Conservation (phyloP, 2,113 vertebrate genomes). For the Pogonocichla stellata region DNA sequence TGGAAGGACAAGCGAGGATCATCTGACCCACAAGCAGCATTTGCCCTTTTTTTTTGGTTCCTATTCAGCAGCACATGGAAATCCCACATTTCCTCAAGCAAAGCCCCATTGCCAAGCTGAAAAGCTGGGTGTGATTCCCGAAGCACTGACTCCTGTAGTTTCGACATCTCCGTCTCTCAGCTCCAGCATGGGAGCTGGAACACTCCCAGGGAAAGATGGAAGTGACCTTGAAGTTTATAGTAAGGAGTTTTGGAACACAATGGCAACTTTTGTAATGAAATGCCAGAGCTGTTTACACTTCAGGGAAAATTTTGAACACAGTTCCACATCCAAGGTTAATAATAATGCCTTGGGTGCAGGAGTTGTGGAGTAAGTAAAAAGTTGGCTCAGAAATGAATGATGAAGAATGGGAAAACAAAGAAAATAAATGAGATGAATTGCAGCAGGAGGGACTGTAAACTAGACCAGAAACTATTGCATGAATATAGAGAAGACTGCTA, state of each 20-base stretch:
- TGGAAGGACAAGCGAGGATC: neutral
- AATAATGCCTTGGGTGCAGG: neutral
- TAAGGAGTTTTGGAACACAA: conserved; percentile 36
- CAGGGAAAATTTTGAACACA: conserved; percentile 20
- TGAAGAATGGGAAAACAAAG: conserved; percentile 31
- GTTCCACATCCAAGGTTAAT: conserved; percentile 44
- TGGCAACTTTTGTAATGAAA: conserved; percentile 4
- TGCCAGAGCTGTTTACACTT: conserved; percentile 51
- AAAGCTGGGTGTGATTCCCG: neutral
- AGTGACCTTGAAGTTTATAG: conserved; percentile 9
- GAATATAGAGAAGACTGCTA: conserved; percentile 9
- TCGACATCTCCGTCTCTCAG: neutral
- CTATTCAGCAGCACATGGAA: neutral
- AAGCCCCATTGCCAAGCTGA: neutral
- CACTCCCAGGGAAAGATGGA: neutral
- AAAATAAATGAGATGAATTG: conserved; percentile 36
- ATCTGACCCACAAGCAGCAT: neutral
- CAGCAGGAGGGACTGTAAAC: conserved; percentile 20
- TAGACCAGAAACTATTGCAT: neutral
- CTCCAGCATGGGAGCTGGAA: neutral
- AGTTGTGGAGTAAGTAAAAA: conserved; percentile 37
- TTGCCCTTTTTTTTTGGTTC: neutral
- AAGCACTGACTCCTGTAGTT: neutral
- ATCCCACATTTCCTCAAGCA: neutral
- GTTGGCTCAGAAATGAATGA: conserved; percentile 43